phyloP scores from a whole-genome alignment of 2,888 invertebrate genomes.

The Acanthosoma haemorrhoidale region DNA sequence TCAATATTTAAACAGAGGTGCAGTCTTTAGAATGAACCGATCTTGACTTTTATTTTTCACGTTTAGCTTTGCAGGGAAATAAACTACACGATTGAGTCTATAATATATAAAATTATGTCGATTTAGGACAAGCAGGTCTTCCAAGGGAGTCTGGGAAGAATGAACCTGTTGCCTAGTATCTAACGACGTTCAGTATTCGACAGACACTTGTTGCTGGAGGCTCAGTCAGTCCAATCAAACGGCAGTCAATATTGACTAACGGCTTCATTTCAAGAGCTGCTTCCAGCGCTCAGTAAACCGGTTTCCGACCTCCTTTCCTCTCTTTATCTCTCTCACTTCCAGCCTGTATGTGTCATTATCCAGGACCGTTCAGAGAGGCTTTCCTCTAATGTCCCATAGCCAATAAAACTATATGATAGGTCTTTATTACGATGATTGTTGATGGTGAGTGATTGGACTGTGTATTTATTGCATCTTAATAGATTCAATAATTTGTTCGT shows the following conservation, averaged over 20 bases:
- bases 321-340: not conserved
- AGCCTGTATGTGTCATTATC: not conserved
- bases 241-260: conserved; percentile 8
- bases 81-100: too few relatives aligned
- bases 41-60: too few relatives aligned
- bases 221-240: not conserved
- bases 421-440: too few relatives aligned
- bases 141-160: not conserved
- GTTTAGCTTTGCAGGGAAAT: too few relatives aligned
- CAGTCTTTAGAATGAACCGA: too few relatives aligned
- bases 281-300: not conserved
- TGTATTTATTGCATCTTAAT: too few relatives aligned
- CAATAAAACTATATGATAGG: too few relatives aligned
- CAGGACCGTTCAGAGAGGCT: not conserved
- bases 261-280: conserved; percentile 5
- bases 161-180: conserved; percentile 2
- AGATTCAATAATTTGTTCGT: too few relatives aligned
- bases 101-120: too few relatives aligned
- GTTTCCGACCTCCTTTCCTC: not conserved
- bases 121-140: too few relatives aligned
- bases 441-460: too few relatives aligned
- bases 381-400: not conserved
- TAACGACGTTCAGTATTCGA: not conserved
- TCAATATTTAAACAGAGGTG: too few relatives aligned
- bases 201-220: not conserved